Evolutionary conservation across 1,140 invertebrate species (phyloP), one percentile per base, ranked within the genome.

Genomic region (Teleogryllus occipitalis): DNA sequence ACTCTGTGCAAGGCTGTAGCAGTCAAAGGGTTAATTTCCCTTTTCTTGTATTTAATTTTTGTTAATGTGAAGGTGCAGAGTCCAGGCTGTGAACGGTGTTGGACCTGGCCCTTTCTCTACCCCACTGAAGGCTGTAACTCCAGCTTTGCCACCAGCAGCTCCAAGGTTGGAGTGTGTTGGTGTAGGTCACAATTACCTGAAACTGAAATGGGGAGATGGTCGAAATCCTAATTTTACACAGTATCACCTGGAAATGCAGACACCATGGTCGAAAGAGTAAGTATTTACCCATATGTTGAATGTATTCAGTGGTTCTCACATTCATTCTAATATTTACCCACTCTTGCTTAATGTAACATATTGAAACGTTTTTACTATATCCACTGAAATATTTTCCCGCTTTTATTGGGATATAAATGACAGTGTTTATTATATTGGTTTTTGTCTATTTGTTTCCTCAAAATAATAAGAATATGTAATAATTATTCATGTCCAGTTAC

Each of bases 71-170:
- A 93, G 92, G 85, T 89, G 95, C 77, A 89, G 92, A 80, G 90
- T 95, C 47, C 93, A 94, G 85, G 96, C 95, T 72, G 90, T 95
- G 8, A 97, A 95, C 85, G 89, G 89, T 80, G 90, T 96, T n/a
- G 95, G 94, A 8, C 86, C 89, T n/a, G 95, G 95, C 21, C 88
- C 91, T 65, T 95, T 91, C 85, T 95, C 93, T 80, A 87, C 91
- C 39, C 87, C 90, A 72, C 86, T 93, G 18, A 92, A 92, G 86
- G 88, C 92, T 22, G 87, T 88, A 14, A 97, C 95, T 1, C 87
- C 91, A 54, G 91, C 93, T 15, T 88, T 93, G 12, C 95, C 95
- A 1, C 95, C 95, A 0, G 82, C 88, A 6, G 92, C 95, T 27
- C 95, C 95, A 1, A 85, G 85, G 74, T 86, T 97, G 15, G 91